phyloP scores from a whole-genome alignment of 1,140 invertebrate species.

The Asbolus verrucosus region DNA sequence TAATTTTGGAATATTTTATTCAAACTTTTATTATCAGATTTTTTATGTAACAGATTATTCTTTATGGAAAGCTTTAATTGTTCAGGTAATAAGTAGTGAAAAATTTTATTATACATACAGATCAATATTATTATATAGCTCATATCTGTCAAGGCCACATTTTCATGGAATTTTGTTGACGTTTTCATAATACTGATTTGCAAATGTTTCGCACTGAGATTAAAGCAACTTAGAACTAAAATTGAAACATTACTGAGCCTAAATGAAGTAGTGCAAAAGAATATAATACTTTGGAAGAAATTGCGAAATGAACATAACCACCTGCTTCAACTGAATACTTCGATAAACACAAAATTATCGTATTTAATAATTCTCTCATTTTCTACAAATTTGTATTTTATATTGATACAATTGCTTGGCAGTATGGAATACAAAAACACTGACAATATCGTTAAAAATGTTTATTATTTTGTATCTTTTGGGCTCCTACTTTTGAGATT shows the following conservation, averaged over 20 bases:
- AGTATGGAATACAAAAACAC: background rate
- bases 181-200: conserved; percentile 24
- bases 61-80: background rate
- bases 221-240: conserved; percentile 19
- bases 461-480: background rate
- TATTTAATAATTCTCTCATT: background rate
- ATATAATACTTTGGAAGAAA: no score
- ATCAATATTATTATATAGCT: no score
- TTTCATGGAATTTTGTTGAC: conserved; percentile 26
- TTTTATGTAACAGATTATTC: conserved; percentile 3
- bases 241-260: no score
- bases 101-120: no score
- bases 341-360: background rate
- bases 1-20: background rate
- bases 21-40: background rate
- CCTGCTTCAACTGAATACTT: background rate
- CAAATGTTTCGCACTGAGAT: background rate
- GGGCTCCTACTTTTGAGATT: background rate
- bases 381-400: conserved; percentile 16
- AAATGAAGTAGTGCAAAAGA: no score
- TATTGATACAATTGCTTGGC: background rate
- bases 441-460: background rate
- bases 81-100: no score
- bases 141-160: background rate
- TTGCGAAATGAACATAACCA: background rate